Percentiles rank a stretch among this genome's conserved stretches.
Conservation (phyloP, 2,113 vertebrate species). For the Bungarus multicinctus region DNA sequence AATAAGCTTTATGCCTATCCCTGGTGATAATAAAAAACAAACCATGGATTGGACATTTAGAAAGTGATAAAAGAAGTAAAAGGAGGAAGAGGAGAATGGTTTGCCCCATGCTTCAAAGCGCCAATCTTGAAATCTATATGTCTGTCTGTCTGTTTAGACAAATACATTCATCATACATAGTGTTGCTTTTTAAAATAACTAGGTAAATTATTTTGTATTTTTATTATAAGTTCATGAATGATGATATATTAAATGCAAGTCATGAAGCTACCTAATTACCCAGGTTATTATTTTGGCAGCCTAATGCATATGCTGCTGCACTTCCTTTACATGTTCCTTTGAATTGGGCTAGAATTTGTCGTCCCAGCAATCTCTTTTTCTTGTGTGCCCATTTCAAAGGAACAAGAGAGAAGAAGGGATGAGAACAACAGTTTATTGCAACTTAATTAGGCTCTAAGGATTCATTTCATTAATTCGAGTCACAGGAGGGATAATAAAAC, state of each 20-base stretch:
- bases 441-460: background rate
- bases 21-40: background rate
- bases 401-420: background rate
- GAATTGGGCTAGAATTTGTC: background rate
- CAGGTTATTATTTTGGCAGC: background rate
- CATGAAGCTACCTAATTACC: background rate
- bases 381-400: background rate
- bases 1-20: background rate
- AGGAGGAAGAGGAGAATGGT: background rate
- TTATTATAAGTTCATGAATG: background rate
- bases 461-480: background rate
- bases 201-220: background rate
- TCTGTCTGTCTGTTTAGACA: too few species aligned
- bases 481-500: background rate
- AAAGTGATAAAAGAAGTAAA: background rate
- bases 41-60: background rate
- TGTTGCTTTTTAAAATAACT: background rate
- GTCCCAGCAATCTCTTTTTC: background rate
- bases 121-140: background rate
- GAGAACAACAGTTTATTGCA: background rate
- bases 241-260: background rate
- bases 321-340: background rate
- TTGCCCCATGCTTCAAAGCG: background rate
- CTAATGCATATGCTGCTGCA: background rate
- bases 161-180: too few species aligned